Evolutionary conservation across 2,888 invertebrate species (phyloP), one percentile per base, ranked within the genome.

Genomic region (Tipula unca): DNA sequence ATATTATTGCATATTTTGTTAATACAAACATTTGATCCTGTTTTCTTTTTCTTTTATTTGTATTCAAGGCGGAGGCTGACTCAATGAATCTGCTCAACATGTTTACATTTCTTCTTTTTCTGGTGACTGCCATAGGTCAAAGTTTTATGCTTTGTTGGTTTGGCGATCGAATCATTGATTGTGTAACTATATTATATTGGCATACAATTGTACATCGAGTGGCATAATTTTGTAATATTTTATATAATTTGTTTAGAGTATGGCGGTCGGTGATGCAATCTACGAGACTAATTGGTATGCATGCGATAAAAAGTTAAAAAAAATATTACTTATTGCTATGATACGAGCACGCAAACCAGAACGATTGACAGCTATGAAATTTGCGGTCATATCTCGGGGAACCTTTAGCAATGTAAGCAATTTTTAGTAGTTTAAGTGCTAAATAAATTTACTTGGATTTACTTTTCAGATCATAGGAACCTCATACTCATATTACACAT

Each of bases 341-440:
- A 39, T 85, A 13, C n/a, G 90, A 8, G 89, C 89, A 83, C 89
- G 89, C 36, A 89, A 88, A 69, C 87, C 88, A 1, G 88, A 89
- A 25, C 88, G 88, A 0, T 88, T 90, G 35, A 88, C 88, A 10
- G 89, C 89, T 2, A 89, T 89, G 13, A 89, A 89, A 36, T 89
- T 89, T 87, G 88, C 89, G 82, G 89, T 89, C 29, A 88, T 90
- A 4, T 90, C 89, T 0, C 88, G 90, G 54, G 86, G 88, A 6
- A 89, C 89, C 4, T 90, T 89, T 85, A 89, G 89, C 88, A 89
- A 89, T 86, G 90, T 90, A 86, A 88, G 10, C 17, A 1, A 36
- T 29, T 10, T 36, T 0, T 36, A 14, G n/a, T 1, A 35, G n/a
- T 84, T 20, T 0, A 20, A n/a, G 14, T 17, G 1, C 8, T 36